Evolutionary conservation across 2,113 vertebrate species (phyloP).

Genomic region (Upupa epops): DNA sequence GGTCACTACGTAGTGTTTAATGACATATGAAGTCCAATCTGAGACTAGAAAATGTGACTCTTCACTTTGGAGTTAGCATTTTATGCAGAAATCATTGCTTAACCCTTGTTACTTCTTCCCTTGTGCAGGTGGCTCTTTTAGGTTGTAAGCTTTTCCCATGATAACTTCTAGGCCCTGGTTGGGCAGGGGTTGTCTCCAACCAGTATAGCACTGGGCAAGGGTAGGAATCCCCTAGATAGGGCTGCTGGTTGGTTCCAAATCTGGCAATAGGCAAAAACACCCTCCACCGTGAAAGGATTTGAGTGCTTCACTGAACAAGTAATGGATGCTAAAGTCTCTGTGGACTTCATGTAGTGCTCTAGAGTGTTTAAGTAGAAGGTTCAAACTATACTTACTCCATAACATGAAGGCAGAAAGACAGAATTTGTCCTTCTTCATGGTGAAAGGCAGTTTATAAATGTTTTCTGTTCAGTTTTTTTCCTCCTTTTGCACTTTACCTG

Average conservation of each 20-base stretch:
- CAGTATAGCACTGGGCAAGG: background rate
- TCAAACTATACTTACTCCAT: background rate
- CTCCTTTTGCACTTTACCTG: background rate
- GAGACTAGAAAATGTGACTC: background rate
- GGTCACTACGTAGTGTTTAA: rapidly evolving
- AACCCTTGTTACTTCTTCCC: background rate
- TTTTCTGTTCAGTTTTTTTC: background rate
- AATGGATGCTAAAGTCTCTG: background rate
- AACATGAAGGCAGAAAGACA: background rate
- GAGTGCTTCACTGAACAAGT: background rate
- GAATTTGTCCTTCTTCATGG: background rate
- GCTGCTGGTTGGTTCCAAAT: background rate
- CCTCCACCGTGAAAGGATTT: rapidly evolving
- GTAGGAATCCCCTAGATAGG: background rate
- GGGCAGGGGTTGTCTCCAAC: background rate
- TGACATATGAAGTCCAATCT: background rate
- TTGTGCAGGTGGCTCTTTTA: background rate
- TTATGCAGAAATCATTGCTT: background rate
- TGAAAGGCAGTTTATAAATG: slow-evolving; percentile 4
- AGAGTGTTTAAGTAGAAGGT: background rate
- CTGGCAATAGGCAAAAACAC: background rate
- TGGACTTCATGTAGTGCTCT: background rate
- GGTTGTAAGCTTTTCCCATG: background rate
- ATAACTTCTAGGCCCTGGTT: background rate
- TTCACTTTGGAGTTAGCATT: background rate